Base-by-base conservation (phyloP, 2,888 invertebrate species). In the Phyllotreta cruciferae region DNA sequence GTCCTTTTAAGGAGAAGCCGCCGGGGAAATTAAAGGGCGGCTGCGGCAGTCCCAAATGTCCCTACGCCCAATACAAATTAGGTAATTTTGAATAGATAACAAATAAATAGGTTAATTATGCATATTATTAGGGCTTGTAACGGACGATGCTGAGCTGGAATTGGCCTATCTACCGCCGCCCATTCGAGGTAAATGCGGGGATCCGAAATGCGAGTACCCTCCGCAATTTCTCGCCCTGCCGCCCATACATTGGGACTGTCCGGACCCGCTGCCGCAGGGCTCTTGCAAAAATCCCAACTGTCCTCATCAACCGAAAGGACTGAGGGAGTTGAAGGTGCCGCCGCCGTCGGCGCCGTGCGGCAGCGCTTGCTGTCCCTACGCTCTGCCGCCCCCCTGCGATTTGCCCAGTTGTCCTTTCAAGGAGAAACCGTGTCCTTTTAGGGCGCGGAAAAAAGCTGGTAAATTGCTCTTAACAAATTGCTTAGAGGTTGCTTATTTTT, bases 181-280 rank as follows among this genome's bases (percentile, higher is more conserved):
- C 3, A 53, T 72, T 7, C 66, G 68, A 11, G 75, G 63, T 6
- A 77, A 73, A 38, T 80, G 79, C 63, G 77, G 78, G 10, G 71
- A 75, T 52, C 76, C 78, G 1, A 73, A 75, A 49, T 78, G 78
- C 61, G 72, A 75, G 3, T 76, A 74, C 60, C 75, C 75, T 6
- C 56, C 71, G 1, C 65, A 69, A 49, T 71, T 71, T 1, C 66
- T 69, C 1, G 66, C 68, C 1, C 62, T 80, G 3, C 79, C 78
- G 0, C 80, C 81, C 3, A 81, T 81, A 53, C 81, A 81, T 64
- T 81, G 81, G 81, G 81, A 81, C 55, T 81, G 81, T 68, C 81
- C 81, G 0, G 80, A 81, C 60, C 80, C 81, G 0, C 69, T 81
- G 39, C 81, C 81, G 0, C 72, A 76, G 68, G 81, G 78, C 1